These are phyloP conservation scores for Chelonus formosanus DNA, from an alignment of 2,888 invertebrate genomes.

Conservation along the genomic window DNA sequence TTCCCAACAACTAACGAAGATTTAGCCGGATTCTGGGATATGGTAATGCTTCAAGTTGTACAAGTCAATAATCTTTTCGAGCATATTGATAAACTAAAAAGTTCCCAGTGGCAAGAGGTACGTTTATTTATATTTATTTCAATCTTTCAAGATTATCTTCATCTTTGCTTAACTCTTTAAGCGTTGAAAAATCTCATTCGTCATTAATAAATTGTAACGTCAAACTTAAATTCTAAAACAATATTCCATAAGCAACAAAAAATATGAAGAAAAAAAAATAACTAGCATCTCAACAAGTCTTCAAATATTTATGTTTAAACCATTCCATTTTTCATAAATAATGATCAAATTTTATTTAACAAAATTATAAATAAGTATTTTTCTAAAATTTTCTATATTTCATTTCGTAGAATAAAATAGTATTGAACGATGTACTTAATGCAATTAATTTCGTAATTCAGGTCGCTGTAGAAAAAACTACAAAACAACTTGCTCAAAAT, in stretches of 20 bases:
- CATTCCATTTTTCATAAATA: too few species aligned
- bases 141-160: not conserved
- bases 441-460: not conserved
- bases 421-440: too few species aligned
- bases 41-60: conserved; percentile 91
- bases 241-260: conserved; percentile 24
- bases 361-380: too few species aligned
- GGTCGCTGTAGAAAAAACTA: conserved; percentile 9
- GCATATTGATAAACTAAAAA: conserved; percentile 72
- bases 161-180: too few species aligned
- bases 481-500: conserved; percentile 46
- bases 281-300: not conserved
- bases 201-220: not conserved
- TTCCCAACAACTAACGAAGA: conserved; percentile 91
- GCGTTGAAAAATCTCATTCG: not conserved
- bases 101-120: conserved; percentile 76
- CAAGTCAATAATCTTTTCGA: conserved; percentile 83
- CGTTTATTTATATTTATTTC: conserved; percentile 34
- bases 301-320: too few species aligned
- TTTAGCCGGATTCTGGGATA: conserved; percentile 97
- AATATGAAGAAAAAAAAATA: conserved; percentile 10
- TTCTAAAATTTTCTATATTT: too few species aligned
- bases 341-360: too few species aligned
- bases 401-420: too few species aligned
- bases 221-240: conserved; percentile 9